phyloP scores from a whole-genome alignment of 2,113 vertebrate genomes.

The Daphoenositta chrysoptera region DNA sequence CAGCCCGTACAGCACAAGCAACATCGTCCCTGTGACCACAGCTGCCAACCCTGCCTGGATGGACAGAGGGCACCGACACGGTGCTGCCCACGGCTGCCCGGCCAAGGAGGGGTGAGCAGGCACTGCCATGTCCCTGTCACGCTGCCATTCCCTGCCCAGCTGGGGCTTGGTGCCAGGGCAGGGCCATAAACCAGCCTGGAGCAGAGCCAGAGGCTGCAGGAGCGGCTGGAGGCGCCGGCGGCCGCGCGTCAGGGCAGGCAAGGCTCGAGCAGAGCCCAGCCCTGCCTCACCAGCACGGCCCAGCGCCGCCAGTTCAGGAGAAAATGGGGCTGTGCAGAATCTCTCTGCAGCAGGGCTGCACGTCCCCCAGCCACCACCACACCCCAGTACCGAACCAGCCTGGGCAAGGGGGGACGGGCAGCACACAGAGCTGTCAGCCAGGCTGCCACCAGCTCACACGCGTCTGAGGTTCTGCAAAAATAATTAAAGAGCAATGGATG shows the following conservation, averaged over 20 bases:
- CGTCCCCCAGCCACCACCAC: rapidly evolving
- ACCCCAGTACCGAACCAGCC: not conserved
- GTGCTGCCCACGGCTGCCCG: rapidly evolving
- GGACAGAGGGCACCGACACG: rapidly evolving
- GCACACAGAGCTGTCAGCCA: not conserved
- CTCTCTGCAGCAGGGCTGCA: not conserved
- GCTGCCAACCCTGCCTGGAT: not conserved
- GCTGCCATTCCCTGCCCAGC: not conserved
- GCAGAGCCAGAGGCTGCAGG: not conserved
- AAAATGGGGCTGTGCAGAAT: not conserved
- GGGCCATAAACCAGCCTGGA: not conserved
- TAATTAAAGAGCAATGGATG: not conserved
- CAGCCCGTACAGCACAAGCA: rapidly evolving
- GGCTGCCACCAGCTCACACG: rapidly evolving
- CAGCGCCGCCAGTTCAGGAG: not conserved
- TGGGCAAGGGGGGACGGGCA: not conserved
- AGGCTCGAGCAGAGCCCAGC: not conserved
- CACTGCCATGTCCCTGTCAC: not conserved
- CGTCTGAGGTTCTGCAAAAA: not conserved
- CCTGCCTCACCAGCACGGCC: not conserved
- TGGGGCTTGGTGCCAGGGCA: not conserved
- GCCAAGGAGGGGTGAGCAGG: rapidly evolving
- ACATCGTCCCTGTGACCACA: rapidly evolving
- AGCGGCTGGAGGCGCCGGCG: rapidly evolving
- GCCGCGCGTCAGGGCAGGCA: not conserved